Percentiles rank a stretch among this genome's conserved stretches.
Conservation (phyloP, 2,888 invertebrate species). For the Clivina fossor region DNA sequence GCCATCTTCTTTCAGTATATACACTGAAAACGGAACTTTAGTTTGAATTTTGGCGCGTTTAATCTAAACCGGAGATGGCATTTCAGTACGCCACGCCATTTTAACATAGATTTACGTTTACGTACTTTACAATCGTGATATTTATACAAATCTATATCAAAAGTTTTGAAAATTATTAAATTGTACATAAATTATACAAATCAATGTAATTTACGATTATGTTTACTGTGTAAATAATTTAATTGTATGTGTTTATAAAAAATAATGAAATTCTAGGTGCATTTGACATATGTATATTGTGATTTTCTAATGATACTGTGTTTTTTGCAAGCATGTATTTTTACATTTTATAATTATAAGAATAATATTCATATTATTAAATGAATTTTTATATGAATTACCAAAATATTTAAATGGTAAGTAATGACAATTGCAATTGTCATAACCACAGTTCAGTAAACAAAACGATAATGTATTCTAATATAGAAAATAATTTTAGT, state of each 20-base stretch:
- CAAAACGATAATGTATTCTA: no score
- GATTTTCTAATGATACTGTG: conserved; percentile 13
- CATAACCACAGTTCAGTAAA: no score
- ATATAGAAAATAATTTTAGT: no score
- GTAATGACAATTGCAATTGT: no score
- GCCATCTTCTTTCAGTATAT: conserved; percentile 26
- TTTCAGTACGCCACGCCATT: conserved; percentile 36
- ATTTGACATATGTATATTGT: conserved; percentile 27
- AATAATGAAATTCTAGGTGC: conserved; percentile 5
- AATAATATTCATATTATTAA: not conserved
- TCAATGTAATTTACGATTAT: not conserved
- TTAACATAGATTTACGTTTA: conserved; percentile 31
- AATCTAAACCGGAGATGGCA: conserved; percentile 35
- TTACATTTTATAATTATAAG: not conserved
- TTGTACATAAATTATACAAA: conserved; percentile 1
- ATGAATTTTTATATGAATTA: conserved; percentile 1
- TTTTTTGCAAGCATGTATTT: conserved; percentile 1
- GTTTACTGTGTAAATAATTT: not conserved
- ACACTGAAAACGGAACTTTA: conserved; percentile 34
- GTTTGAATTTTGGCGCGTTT: conserved; percentile 36
- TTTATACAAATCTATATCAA: conserved; percentile 15
- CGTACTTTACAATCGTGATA: conserved; percentile 16
- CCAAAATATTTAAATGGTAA: conserved; percentile 17
- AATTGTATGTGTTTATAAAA: not conserved
- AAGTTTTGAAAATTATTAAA: conserved; percentile 1